phyloP scores from a whole-genome alignment of 2,113 vertebrate genomes.

The Embiotoca jacksoni region DNA sequence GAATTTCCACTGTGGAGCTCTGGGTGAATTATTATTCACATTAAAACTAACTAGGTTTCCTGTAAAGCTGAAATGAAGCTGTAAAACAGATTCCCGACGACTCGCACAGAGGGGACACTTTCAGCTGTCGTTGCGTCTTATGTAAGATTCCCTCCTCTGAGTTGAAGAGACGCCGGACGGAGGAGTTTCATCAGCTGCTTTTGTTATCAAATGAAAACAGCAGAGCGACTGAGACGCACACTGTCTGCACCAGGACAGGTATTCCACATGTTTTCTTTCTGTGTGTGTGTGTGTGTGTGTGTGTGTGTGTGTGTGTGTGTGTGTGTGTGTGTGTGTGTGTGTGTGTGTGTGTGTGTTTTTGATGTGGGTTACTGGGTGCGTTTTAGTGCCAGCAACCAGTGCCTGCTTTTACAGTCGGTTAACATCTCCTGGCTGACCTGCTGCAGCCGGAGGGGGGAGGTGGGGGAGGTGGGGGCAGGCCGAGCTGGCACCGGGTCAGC shows the following conservation, averaged over 20 bases:
- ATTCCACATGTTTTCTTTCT: slow-evolving; percentile 20
- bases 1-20: slow-evolving; percentile 70
- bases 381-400: slow-evolving; percentile 61
- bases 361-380: slow-evolving; percentile 66
- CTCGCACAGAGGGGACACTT: slow-evolving; percentile 48
- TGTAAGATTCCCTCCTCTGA: slow-evolving; percentile 47
- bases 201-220: slow-evolving; percentile 48
- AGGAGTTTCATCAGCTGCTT: slow-evolving; percentile 38
- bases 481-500: slow-evolving; percentile 52
- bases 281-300: not conserved
- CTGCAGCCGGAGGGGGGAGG: slow-evolving; percentile 29
- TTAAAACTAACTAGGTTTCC: slow-evolving; percentile 70
- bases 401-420: slow-evolving; percentile 54
- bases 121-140: slow-evolving; percentile 43
- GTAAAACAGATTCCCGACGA: slow-evolving; percentile 59
- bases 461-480: slow-evolving; percentile 8
- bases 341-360: slow-evolving; percentile 40
- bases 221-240: not conserved
- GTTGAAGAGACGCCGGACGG: slow-evolving; percentile 30
- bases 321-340: slow-evolving; percentile 1
- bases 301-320: slow-evolving; percentile 39
- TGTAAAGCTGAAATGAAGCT: slow-evolving; percentile 73
- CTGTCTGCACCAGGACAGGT: slow-evolving; percentile 41
- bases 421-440: slow-evolving; percentile 69
- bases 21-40: slow-evolving; percentile 72